These are phyloP conservation scores for Scophthalmus maximus DNA, from an alignment of 2,113 vertebrate genomes.

Conservation along the genomic window DNA sequence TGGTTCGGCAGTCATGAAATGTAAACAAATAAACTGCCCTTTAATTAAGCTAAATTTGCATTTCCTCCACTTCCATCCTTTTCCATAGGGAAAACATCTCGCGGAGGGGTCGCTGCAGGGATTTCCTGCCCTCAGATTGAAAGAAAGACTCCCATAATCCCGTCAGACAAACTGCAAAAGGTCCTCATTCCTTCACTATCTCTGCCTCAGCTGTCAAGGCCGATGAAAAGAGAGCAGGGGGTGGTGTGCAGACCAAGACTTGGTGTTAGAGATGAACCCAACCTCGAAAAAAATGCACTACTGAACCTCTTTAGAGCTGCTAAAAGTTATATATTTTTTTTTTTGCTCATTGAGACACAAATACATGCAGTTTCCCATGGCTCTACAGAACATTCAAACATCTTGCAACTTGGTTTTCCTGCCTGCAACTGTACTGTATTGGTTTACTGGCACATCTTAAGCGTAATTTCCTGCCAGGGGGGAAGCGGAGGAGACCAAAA, in stretches of 20 bases:
- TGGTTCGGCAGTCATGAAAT: slow-evolving; percentile 12
- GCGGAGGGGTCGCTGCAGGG: background rate
- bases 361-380: too few species aligned
- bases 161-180: background rate
- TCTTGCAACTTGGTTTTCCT: too few species aligned
- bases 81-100: slow-evolving; percentile 1
- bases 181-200: background rate
- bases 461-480: too few species aligned
- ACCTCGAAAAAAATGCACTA: background rate
- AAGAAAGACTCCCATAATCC: slow-evolving; percentile 12
- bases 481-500: too few species aligned
- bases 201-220: background rate
- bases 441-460: too few species aligned
- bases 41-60: slow-evolving; percentile 36
- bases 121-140: slow-evolving; percentile 1
- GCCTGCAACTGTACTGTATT: too few species aligned
- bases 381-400: too few species aligned
- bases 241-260: background rate
- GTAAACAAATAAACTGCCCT: slow-evolving; percentile 48
- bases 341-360: too few species aligned
- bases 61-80: slow-evolving; percentile 29
- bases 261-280: background rate
- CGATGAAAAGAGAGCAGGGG: background rate
- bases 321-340: background rate
- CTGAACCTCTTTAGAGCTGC: background rate